A percentile compares a stretch with the other conserved stretches of the same genome.
Evolutionary conservation across 1,140 invertebrate genomes (phyloP).

Genomic region (Cyclina sinensis): DNA sequence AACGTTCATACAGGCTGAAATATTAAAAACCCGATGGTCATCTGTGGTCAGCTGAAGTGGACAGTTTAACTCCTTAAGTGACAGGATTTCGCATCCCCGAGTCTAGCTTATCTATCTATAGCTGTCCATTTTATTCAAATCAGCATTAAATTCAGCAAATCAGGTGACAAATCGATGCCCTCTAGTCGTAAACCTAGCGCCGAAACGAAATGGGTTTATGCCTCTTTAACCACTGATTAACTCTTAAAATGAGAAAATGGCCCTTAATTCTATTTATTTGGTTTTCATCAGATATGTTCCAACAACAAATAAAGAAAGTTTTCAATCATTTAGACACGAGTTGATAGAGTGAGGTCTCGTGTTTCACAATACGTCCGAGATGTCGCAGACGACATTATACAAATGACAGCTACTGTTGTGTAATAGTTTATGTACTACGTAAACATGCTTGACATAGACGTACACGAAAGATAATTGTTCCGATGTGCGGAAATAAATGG

Average conservation of each 20-base stretch:
- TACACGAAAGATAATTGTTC: no score
- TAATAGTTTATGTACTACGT: background rate
- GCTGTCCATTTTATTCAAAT: slow-evolving; percentile 58
- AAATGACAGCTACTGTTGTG: background rate
- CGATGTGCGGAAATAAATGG: no score
- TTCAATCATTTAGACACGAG: background rate
- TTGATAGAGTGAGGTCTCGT: background rate
- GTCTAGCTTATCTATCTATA: background rate
- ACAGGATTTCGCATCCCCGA: slow-evolving; percentile 47
- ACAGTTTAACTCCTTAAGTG: slow-evolving; percentile 48
- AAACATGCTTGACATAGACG: background rate
- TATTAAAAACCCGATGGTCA: slow-evolving; percentile 21
- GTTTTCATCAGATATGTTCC: slow-evolving; percentile 51
- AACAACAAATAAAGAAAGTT: slow-evolving; percentile 19
- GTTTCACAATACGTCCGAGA: background rate
- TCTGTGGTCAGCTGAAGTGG: slow-evolving; percentile 36
- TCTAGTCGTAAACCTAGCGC: slow-evolving; percentile 23
- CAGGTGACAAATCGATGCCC: slow-evolving; percentile 42
- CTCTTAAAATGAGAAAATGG: slow-evolving; percentile 55
- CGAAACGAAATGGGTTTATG: slow-evolving; percentile 46
- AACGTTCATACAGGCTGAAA: background rate
- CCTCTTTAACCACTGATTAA: slow-evolving; percentile 59
- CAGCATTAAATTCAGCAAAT: slow-evolving; percentile 54
- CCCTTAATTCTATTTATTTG: slow-evolving; percentile 61
- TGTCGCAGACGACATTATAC: background rate